Percentiles rank a stretch among this genome's conserved stretches.
Conservation (phyloP, 2,888 invertebrate species). For the Lydus trimaculatus region DNA sequence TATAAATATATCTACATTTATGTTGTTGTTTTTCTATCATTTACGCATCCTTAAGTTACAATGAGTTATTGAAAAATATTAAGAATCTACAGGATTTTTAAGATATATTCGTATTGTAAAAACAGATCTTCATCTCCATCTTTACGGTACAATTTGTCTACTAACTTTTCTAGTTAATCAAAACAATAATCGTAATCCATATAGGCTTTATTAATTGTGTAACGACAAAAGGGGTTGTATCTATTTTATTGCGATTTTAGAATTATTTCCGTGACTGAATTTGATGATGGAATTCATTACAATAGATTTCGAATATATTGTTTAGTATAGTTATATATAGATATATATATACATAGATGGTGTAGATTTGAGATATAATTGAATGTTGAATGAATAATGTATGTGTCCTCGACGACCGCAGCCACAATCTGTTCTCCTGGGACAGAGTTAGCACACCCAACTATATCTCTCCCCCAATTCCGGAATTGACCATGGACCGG, state of each 20-base stretch:
- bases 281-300: conserved; percentile 7
- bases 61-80: neutral
- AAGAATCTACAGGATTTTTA: neutral
- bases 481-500: conserved; percentile 47
- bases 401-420: conserved; percentile 51
- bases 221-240: neutral
- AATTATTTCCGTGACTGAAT: conserved; percentile 7
- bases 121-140: too few species aligned
- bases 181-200: too few species aligned
- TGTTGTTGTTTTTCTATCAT: neutral
- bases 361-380: conserved; percentile 59
- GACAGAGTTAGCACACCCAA: conserved; percentile 51
- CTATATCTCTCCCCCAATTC: conserved; percentile 39
- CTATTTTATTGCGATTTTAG: neutral
- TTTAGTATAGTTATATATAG: conserved; percentile 1
- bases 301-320: neutral
- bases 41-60: neutral
- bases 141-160: too few species aligned
- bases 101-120: too few species aligned
- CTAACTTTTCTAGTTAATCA: too few species aligned
- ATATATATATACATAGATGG: conserved; percentile 20
- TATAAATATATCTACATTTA: neutral
- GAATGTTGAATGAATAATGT: conserved; percentile 61
- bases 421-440: conserved; percentile 51
- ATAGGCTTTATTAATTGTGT: neutral